phyloP scores from a whole-genome alignment of 2,113 vertebrate species.

The Circaetus cinerascens region DNA sequence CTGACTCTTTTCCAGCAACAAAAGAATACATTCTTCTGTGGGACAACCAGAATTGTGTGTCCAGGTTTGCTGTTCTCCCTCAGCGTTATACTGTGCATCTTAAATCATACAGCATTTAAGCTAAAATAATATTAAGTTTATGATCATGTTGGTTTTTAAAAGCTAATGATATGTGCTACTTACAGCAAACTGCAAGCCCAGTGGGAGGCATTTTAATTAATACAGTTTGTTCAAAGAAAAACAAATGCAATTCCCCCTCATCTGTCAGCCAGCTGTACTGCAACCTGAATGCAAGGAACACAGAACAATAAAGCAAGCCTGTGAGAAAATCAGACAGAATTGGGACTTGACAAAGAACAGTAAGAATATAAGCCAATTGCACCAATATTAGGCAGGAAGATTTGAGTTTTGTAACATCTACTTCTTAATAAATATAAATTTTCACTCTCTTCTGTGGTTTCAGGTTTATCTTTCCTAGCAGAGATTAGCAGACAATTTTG shows the following conservation, averaged over 20 bases:
- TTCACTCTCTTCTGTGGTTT: neutral
- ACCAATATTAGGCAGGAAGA: neutral
- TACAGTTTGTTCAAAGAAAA: constrained; percentile 72
- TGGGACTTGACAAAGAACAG: neutral
- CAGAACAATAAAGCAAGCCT: neutral
- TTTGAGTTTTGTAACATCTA: neutral
- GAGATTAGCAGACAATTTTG: neutral
- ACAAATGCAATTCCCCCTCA: constrained; percentile 62
- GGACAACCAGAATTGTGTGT: neutral
- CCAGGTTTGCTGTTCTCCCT: constrained; percentile 6
- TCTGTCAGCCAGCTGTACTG: constrained; percentile 54
- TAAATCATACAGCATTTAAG: constrained; percentile 52
- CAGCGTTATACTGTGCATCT: neutral
- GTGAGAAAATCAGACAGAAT: neutral
- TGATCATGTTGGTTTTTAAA: constrained; percentile 60
- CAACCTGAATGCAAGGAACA: neutral
- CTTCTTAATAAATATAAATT: neutral
- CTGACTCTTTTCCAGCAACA: neutral
- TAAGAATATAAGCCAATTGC: neutral
- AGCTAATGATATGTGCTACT: constrained; percentile 70
- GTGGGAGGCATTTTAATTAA: constrained; percentile 73
- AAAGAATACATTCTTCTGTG: neutral
- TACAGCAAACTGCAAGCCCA: constrained; percentile 53
- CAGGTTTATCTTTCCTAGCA: neutral
- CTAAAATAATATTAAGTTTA: constrained; percentile 60